phyloP scores from a whole-genome alignment of 2,797 vertebrate species.

The Alcedo quadribrachys region DNA sequence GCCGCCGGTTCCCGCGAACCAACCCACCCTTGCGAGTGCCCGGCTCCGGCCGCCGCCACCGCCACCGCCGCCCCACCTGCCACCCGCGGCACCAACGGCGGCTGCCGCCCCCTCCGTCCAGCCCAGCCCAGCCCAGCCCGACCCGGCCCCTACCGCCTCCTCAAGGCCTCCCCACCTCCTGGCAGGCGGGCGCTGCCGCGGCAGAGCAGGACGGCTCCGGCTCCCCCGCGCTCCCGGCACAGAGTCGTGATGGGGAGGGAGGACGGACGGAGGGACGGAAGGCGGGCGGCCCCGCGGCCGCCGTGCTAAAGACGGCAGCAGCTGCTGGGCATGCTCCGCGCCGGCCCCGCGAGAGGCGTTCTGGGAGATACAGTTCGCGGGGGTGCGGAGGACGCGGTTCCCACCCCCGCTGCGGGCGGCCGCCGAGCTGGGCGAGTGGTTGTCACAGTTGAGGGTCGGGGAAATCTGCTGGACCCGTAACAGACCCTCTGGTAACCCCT shows the following conservation, averaged over 20 bases:
- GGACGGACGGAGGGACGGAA: too few relatives aligned
- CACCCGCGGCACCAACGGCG: background rate
- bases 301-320: background rate
- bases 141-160: background rate
- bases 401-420: too few relatives aligned
- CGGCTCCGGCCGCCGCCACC: background rate
- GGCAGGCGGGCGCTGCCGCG: background rate
- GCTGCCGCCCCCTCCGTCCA: background rate
- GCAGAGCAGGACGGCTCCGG: background rate
- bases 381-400: too few relatives aligned
- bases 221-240: background rate
- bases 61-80: background rate
- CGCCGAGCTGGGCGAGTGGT: too few relatives aligned
- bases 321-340: background rate
- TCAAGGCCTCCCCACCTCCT: background rate
- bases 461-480: too few relatives aligned
- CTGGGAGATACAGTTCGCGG: background rate
- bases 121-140: background rate
- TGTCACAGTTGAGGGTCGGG: too few relatives aligned
- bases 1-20: background rate
- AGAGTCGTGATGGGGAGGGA: too few relatives aligned
- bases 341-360: background rate
- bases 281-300: background rate
- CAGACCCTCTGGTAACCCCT: too few relatives aligned
- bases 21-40: background rate